Evolutionary conservation across 2,888 invertebrate genomes (phyloP).

Genomic region (Pandemis cinnamomeana): DNA sequence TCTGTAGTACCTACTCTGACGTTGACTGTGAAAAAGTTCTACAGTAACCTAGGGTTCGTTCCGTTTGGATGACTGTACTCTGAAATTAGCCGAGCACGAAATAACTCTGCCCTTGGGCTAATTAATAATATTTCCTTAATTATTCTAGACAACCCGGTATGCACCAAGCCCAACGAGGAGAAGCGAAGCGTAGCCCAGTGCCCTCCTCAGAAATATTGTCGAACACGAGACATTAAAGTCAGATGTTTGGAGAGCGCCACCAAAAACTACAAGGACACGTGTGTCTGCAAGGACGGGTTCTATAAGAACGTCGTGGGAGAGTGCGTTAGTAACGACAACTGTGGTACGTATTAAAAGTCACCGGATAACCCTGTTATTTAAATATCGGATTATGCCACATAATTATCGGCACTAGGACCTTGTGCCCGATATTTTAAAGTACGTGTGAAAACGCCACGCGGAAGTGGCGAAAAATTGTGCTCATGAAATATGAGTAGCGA

Average conservation of each 20-base stretch:
- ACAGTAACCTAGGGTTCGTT: too few species aligned
- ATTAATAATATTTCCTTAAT: background rate
- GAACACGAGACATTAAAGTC: background rate
- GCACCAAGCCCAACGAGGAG: constrained; percentile 14
- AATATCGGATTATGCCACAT: too few species aligned
- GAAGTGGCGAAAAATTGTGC: too few species aligned
- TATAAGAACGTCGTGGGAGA: constrained; percentile 32
- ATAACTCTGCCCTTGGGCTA: background rate
- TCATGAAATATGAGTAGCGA: too few species aligned
- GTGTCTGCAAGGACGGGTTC: constrained; percentile 40
- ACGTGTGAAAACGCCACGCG: too few species aligned
- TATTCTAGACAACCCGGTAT: background rate
- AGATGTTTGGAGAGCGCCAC: constrained; percentile 1
- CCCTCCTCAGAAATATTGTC: constrained; percentile 1
- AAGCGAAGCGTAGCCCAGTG: background rate
- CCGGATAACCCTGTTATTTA: too few species aligned
- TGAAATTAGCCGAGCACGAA: too few species aligned
- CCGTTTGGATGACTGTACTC: too few species aligned
- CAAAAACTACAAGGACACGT: constrained; percentile 8
- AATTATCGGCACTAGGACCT: too few species aligned
- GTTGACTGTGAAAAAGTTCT: too few species aligned
- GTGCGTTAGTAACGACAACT: constrained; percentile 36
- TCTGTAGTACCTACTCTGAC: too few species aligned
- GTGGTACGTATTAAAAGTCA: constrained; percentile 32
- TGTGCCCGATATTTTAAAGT: too few species aligned